A percentile compares a stretch with the other conserved stretches of the same genome.
Conservation (phyloP, 2,888 invertebrate genomes). For the Dasysyrphus tricinctus region DNA sequence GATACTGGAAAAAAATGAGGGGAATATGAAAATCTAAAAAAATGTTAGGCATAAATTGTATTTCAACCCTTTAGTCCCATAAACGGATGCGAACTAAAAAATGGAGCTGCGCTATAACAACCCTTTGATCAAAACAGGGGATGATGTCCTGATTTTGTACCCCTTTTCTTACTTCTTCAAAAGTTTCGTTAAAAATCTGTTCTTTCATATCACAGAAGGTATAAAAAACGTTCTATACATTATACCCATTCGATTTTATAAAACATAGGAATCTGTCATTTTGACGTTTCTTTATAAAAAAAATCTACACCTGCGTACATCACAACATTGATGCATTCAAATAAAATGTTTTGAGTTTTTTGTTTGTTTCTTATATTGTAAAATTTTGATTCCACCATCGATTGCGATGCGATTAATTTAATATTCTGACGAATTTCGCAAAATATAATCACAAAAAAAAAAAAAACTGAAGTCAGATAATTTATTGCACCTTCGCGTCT, state of each 20-base stretch:
- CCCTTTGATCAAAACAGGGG: conserved; percentile 18
- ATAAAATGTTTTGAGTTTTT: background rate
- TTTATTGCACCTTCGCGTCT: conserved; percentile 68
- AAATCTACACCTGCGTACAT: conserved; percentile 59
- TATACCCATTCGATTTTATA: background rate
- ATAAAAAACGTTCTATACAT: background rate
- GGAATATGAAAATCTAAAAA: conserved; percentile 1
- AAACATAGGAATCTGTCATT: conserved; percentile 36
- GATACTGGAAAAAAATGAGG: background rate
- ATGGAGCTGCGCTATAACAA: background rate
- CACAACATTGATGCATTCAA: background rate
- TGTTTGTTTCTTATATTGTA: background rate
- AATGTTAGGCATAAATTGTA: background rate
- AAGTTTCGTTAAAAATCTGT: conserved; percentile 11
- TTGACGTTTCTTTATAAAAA: conserved; percentile 37
- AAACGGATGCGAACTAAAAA: background rate
- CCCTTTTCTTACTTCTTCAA: conserved; percentile 19
- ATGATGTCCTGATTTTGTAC: background rate
- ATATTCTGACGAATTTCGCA: conserved; percentile 52
- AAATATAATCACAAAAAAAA: conserved; percentile 31
- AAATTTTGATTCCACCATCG: conserved; percentile 17
- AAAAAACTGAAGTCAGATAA: conserved; percentile 44
- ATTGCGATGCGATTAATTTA: conserved; percentile 48
- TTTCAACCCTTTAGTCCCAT: conserved; percentile 3
- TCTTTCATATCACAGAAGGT: background rate